Evolutionary conservation across 1,140 invertebrate genomes (phyloP), one percentile per base, ranked within the genome.

Genomic region (Drosophila santomea): DNA sequence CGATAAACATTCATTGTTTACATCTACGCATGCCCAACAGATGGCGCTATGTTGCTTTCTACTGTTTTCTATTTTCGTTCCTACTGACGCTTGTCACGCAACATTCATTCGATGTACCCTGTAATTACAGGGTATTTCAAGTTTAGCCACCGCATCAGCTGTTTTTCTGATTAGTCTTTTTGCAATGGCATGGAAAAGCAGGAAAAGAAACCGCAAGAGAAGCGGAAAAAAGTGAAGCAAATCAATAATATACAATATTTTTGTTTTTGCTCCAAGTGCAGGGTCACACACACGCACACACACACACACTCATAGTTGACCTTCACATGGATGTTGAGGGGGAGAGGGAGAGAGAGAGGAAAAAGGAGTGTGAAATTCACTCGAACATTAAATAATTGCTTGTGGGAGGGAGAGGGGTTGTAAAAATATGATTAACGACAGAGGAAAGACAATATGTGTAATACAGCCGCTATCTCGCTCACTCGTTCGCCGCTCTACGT

Each of bases 221-320:
- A 44, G 38, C 41, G 12, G 36, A 60, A 43, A 50, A 74, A 59
- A 60, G 8, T 54, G 43, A 77, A 69, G 75, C 71, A 82, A 86
- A 86, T 86, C 83, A 86, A 86, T 86, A 86, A 86, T 39, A 43
- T 54, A 45, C 11, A 39, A 39, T 39, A 39, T 75, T 35, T 66
- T 64, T 75, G 32, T 54, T 58, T 75, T 57, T 58, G 77, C 79
- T 74, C 41, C 84, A 83, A 89, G 79, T 89, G 84, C 83, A 88
- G 84, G 80, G 82, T 86, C 78, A 66, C 25, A 25, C 25, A n/a
- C n/a, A n/a, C n/a, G 3, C 72, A 41, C 62, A 58, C 55, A 56
- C 25, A 41, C 35, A 61, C 48, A 69, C 39, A 71, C 47, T 63
- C 41, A 63, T 14, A 66, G 50, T 48, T 84, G 81, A 82, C 79